Conservation (phyloP, 2,113 vertebrate species). For the Budorcas taxicolor region DNA sequence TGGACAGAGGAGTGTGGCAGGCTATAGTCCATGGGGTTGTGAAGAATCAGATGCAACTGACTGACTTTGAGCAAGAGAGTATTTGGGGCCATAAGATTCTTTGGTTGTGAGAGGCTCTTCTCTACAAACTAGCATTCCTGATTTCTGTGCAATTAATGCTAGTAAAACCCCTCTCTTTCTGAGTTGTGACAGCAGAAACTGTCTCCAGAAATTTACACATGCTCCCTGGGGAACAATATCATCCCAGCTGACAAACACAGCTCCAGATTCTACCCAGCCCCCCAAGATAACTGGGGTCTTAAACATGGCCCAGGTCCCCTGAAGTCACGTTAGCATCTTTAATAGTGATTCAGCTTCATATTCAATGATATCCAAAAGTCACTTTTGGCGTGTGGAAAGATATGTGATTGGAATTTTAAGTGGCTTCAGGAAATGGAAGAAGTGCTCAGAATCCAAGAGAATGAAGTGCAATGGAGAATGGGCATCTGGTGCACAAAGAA, state of each 20-base stretch:
- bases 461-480: neutral
- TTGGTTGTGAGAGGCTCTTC: neutral
- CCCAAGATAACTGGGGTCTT: neutral
- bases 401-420: neutral
- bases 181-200: neutral
- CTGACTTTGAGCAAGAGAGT: neutral
- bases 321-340: neutral
- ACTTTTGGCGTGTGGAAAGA: neutral
- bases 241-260: neutral
- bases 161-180: neutral
- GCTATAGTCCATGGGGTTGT: neutral
- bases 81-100: neutral
- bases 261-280: neutral
- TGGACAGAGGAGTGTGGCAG: neutral
- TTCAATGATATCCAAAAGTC: neutral
- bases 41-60: neutral
- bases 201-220: neutral
- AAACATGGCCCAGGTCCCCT: neutral
- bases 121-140: neutral
- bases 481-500: neutral
- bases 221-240: neutral
- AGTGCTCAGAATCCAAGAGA: neutral
- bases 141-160: neutral
- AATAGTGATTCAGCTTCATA: neutral
- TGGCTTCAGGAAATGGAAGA: neutral